Evolutionary conservation across 2,797 vertebrate genomes (phyloP).

Genomic region (Numenius phaeopus): DNA sequence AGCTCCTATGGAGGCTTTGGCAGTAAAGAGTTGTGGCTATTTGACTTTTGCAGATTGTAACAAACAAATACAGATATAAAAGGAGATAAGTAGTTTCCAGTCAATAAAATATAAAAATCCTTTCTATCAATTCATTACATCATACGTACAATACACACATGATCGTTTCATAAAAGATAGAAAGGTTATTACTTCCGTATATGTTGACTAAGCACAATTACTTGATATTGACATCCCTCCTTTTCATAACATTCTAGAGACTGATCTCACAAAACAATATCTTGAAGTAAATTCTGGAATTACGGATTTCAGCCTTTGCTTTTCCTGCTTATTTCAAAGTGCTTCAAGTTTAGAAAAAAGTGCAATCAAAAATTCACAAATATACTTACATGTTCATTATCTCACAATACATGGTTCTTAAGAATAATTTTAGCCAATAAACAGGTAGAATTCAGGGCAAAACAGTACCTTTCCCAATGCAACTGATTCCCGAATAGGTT

Average conservation of each 20-base stretch:
- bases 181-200: background rate
- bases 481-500: conserved; percentile 72
- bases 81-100: background rate
- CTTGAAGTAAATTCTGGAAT: background rate
- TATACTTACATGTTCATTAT: background rate
- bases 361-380: background rate
- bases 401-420: background rate
- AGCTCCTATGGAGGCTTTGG: background rate
- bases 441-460: background rate
- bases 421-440: background rate
- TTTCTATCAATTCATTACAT: background rate
- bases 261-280: background rate
- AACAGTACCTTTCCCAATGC: conserved; percentile 78
- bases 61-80: background rate
- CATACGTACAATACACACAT: background rate
- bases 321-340: background rate
- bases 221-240: background rate
- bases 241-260: background rate
- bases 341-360: background rate
- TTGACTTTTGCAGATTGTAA: background rate
- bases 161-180: background rate
- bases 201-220: background rate
- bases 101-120: background rate
- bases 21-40: background rate
- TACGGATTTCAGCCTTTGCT: background rate